phyloP scores from a whole-genome alignment of 1,140 invertebrate species.

The Musca vetustissima region DNA sequence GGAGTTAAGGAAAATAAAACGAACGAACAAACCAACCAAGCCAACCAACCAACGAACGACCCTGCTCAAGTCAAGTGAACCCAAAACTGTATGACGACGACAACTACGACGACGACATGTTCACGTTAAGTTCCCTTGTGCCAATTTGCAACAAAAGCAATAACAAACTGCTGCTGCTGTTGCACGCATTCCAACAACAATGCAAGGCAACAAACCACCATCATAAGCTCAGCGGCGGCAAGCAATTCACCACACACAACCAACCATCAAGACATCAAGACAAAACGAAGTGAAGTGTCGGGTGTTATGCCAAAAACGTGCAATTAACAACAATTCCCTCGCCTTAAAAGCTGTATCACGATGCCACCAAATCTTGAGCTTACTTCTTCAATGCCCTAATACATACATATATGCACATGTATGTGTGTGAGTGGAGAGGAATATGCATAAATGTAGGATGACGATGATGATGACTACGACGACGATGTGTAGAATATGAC shows the following conservation, averaged over 20 bases:
- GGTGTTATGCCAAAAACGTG: conserved; percentile 53
- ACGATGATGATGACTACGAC: too few relatives aligned
- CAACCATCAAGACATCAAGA: not conserved
- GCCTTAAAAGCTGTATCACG: conserved; percentile 1
- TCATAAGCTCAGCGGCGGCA: not conserved
- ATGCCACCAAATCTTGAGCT: not conserved
- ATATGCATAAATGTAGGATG: too few relatives aligned
- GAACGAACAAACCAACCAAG: not conserved
- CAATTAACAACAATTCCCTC: conserved; percentile 50
- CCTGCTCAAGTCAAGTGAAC: too few relatives aligned
- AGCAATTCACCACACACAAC: not conserved
- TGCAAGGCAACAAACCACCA: not conserved
- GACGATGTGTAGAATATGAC: too few relatives aligned
- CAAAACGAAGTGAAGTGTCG: conserved; percentile 29
- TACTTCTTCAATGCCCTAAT: too few relatives aligned
- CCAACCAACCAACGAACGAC: not conserved
- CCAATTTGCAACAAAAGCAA: conserved; percentile 21
- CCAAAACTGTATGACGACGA: not conserved
- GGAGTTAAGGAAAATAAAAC: not conserved
- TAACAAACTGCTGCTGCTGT: not conserved
- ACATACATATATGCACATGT: too few relatives aligned
- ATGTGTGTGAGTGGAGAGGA: too few relatives aligned
- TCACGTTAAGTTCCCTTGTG: conserved; percentile 21
- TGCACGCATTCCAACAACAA: not conserved
- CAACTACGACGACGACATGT: conserved; percentile 5